Evolutionary conservation across 2,113 vertebrate genomes (phyloP).

Genomic region (Heteronetta atricapilla): DNA sequence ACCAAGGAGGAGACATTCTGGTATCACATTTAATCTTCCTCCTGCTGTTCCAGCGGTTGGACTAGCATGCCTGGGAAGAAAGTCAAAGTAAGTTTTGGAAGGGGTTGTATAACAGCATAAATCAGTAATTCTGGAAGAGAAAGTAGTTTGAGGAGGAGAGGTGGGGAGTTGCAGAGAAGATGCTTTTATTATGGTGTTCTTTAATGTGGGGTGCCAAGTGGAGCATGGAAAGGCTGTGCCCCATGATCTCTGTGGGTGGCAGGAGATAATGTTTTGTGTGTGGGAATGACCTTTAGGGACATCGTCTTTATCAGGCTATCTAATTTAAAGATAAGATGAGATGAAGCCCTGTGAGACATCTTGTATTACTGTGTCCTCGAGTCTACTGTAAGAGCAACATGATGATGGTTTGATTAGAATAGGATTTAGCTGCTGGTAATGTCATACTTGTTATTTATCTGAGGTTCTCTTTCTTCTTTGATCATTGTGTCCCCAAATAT

Average conservation of each 20-base stretch:
- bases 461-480: background rate
- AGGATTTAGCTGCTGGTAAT: background rate
- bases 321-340: constrained; percentile 53
- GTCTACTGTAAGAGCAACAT: background rate
- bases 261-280: constrained; percentile 29
- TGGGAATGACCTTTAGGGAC: constrained; percentile 47
- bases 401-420: background rate
- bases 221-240: background rate
- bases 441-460: background rate
- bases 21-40: constrained; percentile 23
- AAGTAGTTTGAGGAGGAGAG: background rate
- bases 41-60: constrained; percentile 18
- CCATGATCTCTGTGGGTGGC: constrained; percentile 10
- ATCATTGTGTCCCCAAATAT: background rate
- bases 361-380: background rate
- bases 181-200: constrained; percentile 16
- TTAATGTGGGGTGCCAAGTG: background rate
- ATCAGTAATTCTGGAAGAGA: constrained; percentile 3
- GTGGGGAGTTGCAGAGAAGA: background rate
- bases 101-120: background rate
- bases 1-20: background rate
- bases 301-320: constrained; percentile 10
- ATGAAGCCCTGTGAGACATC: background rate
- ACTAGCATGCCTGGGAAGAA: constrained; percentile 21
- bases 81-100: constrained; percentile 31